phyloP scores from a whole-genome alignment of 2,888 invertebrate species.

The Glyphotaelius pellucidus region DNA sequence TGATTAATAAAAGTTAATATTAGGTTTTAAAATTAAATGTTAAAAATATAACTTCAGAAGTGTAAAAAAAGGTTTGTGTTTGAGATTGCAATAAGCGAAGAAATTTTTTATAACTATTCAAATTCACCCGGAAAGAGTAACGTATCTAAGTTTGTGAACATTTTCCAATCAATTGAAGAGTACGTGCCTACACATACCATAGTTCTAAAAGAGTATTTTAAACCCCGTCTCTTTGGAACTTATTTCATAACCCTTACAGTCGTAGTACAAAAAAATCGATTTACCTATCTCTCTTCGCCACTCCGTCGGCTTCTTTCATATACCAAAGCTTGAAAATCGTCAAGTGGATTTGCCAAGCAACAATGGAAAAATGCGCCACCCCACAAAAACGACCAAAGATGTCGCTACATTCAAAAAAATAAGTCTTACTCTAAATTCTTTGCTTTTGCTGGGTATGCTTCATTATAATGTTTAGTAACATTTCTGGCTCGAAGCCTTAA shows the following conservation, averaged over 20 bases:
- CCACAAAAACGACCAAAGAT: neutral
- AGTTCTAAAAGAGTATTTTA: neutral
- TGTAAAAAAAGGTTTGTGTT: neutral
- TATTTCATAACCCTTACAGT: constrained; percentile 4
- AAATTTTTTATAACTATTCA: neutral
- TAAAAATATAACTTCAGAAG: no score
- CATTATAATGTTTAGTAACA: neutral
- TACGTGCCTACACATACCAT: neutral
- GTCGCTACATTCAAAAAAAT: neutral
- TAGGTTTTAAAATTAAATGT: no score
- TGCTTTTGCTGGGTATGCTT: neutral
- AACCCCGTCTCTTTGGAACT: neutral
- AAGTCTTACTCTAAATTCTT: neutral
- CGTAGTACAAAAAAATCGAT: constrained; percentile 23
- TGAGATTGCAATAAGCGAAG: neutral
- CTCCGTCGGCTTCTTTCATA: constrained; percentile 25
- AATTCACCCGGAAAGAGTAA: neutral
- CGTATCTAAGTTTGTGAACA: neutral
- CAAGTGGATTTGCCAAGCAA: constrained; percentile 10
- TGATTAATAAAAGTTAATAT: neutral
- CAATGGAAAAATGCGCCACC: neutral
- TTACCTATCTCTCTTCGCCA: constrained; percentile 14
- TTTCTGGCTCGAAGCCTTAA: neutral
- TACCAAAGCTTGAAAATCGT: constrained; percentile 9
- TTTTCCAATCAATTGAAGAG: neutral